Evolutionary conservation across 2,888 invertebrate species (phyloP).

Genomic region (Pristionchus fissidentatus): DNA sequence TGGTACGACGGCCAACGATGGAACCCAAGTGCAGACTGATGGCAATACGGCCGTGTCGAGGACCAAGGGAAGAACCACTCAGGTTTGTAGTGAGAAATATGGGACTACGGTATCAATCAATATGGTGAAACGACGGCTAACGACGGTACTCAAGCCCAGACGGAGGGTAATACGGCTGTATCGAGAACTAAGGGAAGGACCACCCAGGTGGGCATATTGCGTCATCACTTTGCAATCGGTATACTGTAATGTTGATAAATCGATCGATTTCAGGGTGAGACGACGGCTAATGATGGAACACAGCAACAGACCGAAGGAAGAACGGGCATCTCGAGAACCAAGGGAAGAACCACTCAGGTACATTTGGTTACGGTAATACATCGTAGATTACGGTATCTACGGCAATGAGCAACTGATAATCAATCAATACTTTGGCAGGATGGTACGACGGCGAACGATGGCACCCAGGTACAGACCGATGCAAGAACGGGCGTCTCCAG

Average conservation of each 20-base stretch:
- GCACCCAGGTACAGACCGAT: neutral
- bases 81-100: neutral
- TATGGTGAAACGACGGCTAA: neutral
- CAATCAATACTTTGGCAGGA: neutral
- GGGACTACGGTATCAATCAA: neutral
- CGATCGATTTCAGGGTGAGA: neutral
- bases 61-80: constrained; percentile 15
- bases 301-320: neutral
- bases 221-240: neutral
- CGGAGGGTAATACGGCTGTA: neutral
- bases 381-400: neutral
- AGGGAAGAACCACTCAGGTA: constrained; percentile 30
- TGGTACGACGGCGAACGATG: neutral
- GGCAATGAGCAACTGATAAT: neutral
- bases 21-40: neutral
- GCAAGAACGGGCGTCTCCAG: neutral
- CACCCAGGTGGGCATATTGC: neutral
- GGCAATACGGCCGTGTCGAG: neutral
- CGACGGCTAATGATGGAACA: neutral
- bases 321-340: neutral
- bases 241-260: neutral
- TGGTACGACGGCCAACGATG: neutral
- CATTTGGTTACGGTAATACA: neutral
- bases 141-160: neutral
- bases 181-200: constrained; percentile 14